A percentile compares a stretch with the other conserved stretches of the same genome.
phyloP scores from a whole-genome alignment of 2,888 invertebrate species.

The Conus canariensis region DNA sequence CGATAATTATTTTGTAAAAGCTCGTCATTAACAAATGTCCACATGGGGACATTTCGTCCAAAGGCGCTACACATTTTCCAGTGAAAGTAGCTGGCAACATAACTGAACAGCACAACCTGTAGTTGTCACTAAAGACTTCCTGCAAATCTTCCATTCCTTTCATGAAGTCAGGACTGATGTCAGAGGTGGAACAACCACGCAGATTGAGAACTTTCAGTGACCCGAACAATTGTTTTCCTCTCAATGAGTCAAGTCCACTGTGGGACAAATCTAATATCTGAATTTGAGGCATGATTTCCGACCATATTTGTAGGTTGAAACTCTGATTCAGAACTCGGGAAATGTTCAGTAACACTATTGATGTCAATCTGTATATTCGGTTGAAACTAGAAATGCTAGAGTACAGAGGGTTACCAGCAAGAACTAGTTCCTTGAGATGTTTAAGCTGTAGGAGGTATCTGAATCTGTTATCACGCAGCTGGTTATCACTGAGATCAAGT shows the following conservation, averaged over 20 bases:
- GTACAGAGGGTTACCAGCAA: background rate
- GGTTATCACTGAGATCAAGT: background rate
- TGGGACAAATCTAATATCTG: background rate
- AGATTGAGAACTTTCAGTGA: background rate
- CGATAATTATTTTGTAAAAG: background rate
- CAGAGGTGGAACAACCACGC: background rate
- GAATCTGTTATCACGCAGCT: background rate
- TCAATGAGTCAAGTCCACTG: background rate
- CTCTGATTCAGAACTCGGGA: background rate
- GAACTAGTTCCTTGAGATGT: background rate
- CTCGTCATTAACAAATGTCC: background rate
- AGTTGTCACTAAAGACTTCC: background rate
- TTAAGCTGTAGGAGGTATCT: background rate
- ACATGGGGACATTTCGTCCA: slow-evolving; percentile 14
- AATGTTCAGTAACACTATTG: background rate
- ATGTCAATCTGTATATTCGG: background rate
- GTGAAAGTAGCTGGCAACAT: slow-evolving; percentile 2
- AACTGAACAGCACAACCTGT: slow-evolving; percentile 11
- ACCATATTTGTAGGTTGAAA: background rate
- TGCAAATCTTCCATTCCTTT: background rate
- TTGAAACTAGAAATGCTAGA: background rate
- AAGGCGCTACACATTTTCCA: background rate
- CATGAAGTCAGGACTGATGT: background rate
- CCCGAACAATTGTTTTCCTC: background rate
- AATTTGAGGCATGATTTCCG: background rate